Evolutionary conservation across 2,113 vertebrate species (phyloP), one percentile per base, ranked within the genome.

Genomic region (Pongo pygmaeus): DNA sequence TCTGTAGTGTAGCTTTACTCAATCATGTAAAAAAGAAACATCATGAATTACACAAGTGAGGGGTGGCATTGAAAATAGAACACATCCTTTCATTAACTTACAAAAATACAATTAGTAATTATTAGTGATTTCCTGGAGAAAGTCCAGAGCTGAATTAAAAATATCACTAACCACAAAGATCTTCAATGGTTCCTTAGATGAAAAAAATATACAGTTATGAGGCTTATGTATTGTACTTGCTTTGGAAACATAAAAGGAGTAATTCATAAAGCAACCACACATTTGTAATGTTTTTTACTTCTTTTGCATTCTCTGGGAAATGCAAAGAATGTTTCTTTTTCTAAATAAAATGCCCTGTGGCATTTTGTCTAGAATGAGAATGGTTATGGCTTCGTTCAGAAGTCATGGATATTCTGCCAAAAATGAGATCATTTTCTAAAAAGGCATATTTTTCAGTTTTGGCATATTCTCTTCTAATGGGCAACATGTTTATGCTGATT

Each of bases 61-160:
- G 98, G 98, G 99, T 99, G 99, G 99, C 99, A 99, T 98, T 98
- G 97, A 97, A 98, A 98, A 98, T 98, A 98, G 98, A 99, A 99
- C 99, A 98, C 94, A 98, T 98, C 99, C 99, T 99, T 98, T 98
- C 99, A 99, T 99, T 99, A 98, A 98, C 98, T 99, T 99, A 99
- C 98, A 99, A 99, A 99, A 99, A 99, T 99, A 99, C 99, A 99
- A 99, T 99, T 99, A 99, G 99, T 98, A 98, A 99, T 99, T 99
- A 99, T 99, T 99, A 99, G 99, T 98, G 98, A 99, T 99, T 99
- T 99, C 99, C 99, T 99, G 99, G 99, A 99, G 98, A 99, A 99
- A 99, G 99, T 99, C 99, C 99, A 99, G 99, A 99, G 98, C 99
- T 98, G 97, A 98, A 99, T 99, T 98, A 98, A 98, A 99, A 99